These are phyloP conservation scores for Anarrhichthys ocellatus DNA, from an alignment of 2,113 vertebrate species.

Conservation along the genomic window DNA sequence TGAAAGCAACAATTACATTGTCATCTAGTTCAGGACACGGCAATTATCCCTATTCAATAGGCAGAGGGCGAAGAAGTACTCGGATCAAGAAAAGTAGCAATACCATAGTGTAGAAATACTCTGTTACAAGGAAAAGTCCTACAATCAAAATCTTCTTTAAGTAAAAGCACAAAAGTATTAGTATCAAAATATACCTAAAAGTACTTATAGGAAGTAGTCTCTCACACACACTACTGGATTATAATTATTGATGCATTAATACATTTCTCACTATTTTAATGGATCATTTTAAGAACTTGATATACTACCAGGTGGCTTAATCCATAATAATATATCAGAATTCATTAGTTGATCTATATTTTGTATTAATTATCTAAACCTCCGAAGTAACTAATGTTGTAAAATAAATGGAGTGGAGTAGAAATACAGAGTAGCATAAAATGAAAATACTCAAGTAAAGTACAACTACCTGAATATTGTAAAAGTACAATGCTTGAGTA, in stretches of 20 bases:
- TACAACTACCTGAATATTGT: neutral
- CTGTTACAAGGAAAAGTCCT: neutral
- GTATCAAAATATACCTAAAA: neutral
- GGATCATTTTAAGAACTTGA: neutral
- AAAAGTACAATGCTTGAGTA: neutral
- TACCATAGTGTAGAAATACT: neutral
- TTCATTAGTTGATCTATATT: neutral
- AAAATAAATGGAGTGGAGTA: neutral
- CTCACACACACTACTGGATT: no score
- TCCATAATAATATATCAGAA: neutral
- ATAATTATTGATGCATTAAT: no score
- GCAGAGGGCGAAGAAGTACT: neutral
- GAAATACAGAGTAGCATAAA: neutral
- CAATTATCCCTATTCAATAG: neutral
- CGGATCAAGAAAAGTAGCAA: neutral
- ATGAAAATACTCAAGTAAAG: neutral
- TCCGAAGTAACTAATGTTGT: neutral
- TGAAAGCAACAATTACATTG: neutral
- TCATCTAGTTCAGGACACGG: conserved; percentile 5
- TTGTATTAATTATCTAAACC: neutral
- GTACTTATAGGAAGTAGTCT: neutral
- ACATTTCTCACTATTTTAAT: no score
- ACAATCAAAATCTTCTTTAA: neutral
- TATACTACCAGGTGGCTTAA: neutral
- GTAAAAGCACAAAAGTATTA: neutral